Evolutionary conservation across 1,140 invertebrate genomes (phyloP), one percentile per base, ranked within the genome.

Genomic region (Monomorium pharaonis): DNA sequence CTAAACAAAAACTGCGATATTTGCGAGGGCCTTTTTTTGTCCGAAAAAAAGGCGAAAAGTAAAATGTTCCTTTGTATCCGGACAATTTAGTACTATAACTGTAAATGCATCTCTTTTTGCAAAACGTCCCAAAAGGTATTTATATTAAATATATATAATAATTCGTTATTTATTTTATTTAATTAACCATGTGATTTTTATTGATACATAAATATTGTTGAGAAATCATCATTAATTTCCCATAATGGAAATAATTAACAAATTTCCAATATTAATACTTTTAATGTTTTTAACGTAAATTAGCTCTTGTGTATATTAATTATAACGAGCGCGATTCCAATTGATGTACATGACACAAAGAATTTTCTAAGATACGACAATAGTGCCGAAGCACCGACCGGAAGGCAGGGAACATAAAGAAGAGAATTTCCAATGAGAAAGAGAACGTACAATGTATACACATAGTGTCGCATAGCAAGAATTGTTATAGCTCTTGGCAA

Each of bases 401-500:
- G 24, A 83, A 58, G 37, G 37, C 30, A 49, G 27, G 75, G 30
- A n/a, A 77, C 47, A 47, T 84, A 47, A 75, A 65, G 27, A n/a
- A n/a, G n/a, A n/a, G 33, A 84, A 77, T 84, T 63, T 69, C 62
- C 44, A 63, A 84, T 49, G 44, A n/a, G n/a, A n/a, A n/a, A n/a
- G n/a, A n/a, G n/a, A 62, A 42, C 51, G n/a, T 42, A 47, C 30
- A 77, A 63, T 63, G 9, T 62, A 42, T 49, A 51, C 44, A 21
- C 27, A 27, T 24, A 62, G 42, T n/a, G 44, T 54, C 62, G 44
- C 44, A 49, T 51, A 67, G 30, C 65, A 44, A 44, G 60, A 60
- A 86, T 84, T 89, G 49, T 70, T 67, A 47, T 12, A 54, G 37
- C 67, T 83, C 37, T 72, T 37, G 67, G 77, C 24, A n/a, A n/a